Conservation (phyloP, 2,113 vertebrate species). For the Hemiscyllium ocellatum region DNA sequence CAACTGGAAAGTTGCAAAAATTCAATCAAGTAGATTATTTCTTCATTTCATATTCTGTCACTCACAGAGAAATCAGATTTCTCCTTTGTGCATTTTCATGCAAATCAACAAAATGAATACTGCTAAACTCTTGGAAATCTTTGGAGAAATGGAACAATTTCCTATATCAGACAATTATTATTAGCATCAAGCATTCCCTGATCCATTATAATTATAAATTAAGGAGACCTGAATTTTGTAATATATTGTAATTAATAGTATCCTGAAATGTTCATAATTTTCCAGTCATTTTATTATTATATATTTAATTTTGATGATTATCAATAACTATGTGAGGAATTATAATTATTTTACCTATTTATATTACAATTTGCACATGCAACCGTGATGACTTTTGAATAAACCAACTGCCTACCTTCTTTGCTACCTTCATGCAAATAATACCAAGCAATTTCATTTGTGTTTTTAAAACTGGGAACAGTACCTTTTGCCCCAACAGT, state of each 20-base stretch:
- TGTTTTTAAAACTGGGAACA: neutral
- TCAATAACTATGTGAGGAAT: neutral
- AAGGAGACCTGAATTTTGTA: neutral
- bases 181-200: neutral
- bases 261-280: neutral
- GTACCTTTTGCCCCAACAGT: neutral
- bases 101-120: neutral
- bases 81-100: neutral
- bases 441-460: neutral
- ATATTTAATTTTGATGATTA: neutral
- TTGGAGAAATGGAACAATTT: neutral
- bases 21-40: neutral
- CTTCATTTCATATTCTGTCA: constrained; percentile 13
- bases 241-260: neutral
- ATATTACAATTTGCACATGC: neutral
- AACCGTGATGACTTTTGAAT: neutral
- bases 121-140: neutral
- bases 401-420: neutral
- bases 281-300: neutral
- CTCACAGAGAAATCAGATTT: neutral
- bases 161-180: neutral
- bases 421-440: neutral
- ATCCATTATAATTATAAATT: neutral
- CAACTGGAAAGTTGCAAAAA: constrained; percentile 18
- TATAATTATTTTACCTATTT: neutral